Evolutionary conservation across 2,888 invertebrate genomes (phyloP).

Genomic region (Hypena proboscidalis): DNA sequence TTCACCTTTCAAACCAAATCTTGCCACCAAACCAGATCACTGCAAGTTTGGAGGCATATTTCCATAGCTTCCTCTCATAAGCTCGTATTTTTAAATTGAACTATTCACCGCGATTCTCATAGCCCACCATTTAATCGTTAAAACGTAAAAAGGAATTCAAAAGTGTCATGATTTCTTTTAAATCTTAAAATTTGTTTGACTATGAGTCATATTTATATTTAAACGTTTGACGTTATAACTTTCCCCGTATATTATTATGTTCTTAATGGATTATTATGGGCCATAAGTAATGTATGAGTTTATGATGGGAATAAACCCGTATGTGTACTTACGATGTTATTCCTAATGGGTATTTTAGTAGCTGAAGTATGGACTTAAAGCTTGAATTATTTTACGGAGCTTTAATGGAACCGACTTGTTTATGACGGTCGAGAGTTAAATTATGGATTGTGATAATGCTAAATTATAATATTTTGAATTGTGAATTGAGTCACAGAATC

Average conservation of each 20-base stretch:
- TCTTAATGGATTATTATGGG: slow-evolving; percentile 18
- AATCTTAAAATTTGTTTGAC: background rate
- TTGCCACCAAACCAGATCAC: too few relatives aligned
- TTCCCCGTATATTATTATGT: slow-evolving; percentile 4
- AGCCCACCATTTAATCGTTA: slow-evolving; percentile 26
- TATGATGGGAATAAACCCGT: slow-evolving; percentile 25
- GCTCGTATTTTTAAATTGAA: too few relatives aligned
- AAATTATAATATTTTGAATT: too few relatives aligned
- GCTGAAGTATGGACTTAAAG: slow-evolving; percentile 1
- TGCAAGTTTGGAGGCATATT: too few relatives aligned
- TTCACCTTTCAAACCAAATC: too few relatives aligned
- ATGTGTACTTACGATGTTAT: slow-evolving; percentile 14
- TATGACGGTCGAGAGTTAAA: background rate
- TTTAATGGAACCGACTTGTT: too few relatives aligned
- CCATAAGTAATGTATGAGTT: slow-evolving; percentile 27
- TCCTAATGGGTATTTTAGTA: slow-evolving; percentile 22
- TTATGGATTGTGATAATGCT: too few relatives aligned
- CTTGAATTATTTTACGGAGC: slow-evolving; percentile 6
- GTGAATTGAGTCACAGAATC: too few relatives aligned
- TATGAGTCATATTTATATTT: slow-evolving; percentile 6
- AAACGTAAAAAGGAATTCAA: slow-evolving; percentile 23
- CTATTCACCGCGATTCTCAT: slow-evolving; percentile 7
- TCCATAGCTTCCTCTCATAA: too few relatives aligned
- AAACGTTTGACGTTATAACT: slow-evolving; percentile 14
- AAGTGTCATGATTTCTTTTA: slow-evolving; percentile 29